Evolutionary conservation across 2,113 vertebrate genomes (phyloP), one percentile per base, ranked within the genome.

Genomic region (Pao palembangensis): DNA sequence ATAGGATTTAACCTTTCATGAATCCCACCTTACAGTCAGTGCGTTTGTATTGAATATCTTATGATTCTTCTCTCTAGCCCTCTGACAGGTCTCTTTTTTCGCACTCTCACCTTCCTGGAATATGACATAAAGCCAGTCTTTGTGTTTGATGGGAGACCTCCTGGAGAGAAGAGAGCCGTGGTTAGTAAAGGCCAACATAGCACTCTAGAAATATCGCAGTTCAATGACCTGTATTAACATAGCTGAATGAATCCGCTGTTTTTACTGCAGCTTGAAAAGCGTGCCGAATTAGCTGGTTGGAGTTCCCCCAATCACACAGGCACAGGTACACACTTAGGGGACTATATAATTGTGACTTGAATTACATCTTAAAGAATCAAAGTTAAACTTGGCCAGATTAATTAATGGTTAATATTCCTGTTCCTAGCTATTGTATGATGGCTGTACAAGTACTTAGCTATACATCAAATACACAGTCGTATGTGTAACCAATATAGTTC

Each of bases 101-200:
- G 91, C 15, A 92, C 91, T 0, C 85, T 92, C 54, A 86, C 88
- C 16, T 88, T 92, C 67, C 79, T 92, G 72, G 91, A 92, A 73
- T 82, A 91, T 44, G 89, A 82, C 73, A 91, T 92, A 68, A 92
- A 90, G 73, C 91, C 91, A 0, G 89, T 92, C 21, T 92, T 90
- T 88, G 89, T 92, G 44, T 88, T 92, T 62, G 91, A 92, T 13
- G 91, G 91, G 58, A 76, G 50, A 19, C 91, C 91, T 51, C 91
- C 91, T 0, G 18, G 11, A 44, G 87, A 92, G 61, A 92, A 92
- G 71, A 69, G 11, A 23, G 56, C 80, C 53, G 81, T 79, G 73
- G 91, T 92, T 71, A 90, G 90, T 73, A 31, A 57, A 19, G 20
- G 21, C 15, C 3, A 60, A 58, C 14, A 57, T 19, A 15, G 58